These are phyloP conservation scores for Zoroaster sp. DNA, from an alignment of 53 echinoderm and acorn worm species.

Conservation along the genomic window DNA sequence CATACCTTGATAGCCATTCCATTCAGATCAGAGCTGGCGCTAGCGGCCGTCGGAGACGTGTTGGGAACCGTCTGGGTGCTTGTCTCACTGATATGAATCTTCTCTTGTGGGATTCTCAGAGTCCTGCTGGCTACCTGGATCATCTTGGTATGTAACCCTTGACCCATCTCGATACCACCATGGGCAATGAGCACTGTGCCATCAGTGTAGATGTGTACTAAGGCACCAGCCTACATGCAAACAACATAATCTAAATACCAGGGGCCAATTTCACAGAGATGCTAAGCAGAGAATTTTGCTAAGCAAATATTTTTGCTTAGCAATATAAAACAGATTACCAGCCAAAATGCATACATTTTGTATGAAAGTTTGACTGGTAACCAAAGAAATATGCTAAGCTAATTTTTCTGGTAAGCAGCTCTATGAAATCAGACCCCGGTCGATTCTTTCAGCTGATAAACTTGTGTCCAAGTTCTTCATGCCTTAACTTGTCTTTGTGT, in stretches of 20 bases:
- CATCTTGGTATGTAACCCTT: constrained; percentile 86
- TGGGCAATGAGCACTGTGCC: constrained; percentile 81
- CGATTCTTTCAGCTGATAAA: no score
- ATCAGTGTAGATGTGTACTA: constrained; percentile 82
- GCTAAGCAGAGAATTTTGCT: neutral
- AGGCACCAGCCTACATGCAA: constrained; percentile 67
- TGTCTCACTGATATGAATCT: constrained; percentile 71
- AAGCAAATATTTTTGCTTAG: neutral
- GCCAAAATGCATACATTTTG: no score
- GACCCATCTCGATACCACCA: constrained; percentile 87
- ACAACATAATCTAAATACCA: neutral
- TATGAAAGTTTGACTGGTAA: no score
- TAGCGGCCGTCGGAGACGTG: constrained; percentile 71
- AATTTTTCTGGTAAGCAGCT: no score
- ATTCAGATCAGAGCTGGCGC: constrained; percentile 69
- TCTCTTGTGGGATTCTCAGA: constrained; percentile 58
- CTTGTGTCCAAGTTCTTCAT: no score
- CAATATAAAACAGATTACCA: neutral
- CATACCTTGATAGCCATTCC: constrained; percentile 83
- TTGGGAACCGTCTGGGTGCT: constrained; percentile 77
- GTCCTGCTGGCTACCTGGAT: constrained; percentile 78
- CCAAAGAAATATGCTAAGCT: no score
- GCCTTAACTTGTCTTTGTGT: no score
- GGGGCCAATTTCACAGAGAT: neutral
- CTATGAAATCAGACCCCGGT: no score